These are phyloP conservation scores for Melitaea cinxia DNA, from an alignment of 1,140 invertebrate species.

Conservation along the genomic window DNA sequence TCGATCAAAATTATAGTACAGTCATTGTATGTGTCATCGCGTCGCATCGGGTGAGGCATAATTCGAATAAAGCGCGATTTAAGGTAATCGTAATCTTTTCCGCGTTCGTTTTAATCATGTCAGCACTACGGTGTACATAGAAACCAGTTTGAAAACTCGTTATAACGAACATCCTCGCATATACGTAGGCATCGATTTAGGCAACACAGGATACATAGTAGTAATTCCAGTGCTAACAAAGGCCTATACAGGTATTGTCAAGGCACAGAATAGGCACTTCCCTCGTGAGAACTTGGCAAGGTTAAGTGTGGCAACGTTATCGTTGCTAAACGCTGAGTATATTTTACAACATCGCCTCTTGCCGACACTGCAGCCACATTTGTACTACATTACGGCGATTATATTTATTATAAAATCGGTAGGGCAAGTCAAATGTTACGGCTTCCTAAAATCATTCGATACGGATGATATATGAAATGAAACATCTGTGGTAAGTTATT, in stretches of 20 bases:
- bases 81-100: constrained; percentile 34
- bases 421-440: not conserved
- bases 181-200: constrained; percentile 51
- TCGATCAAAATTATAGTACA: constrained; percentile 22
- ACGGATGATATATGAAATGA: not conserved
- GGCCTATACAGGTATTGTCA: constrained; percentile 79
- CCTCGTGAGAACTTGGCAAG: constrained; percentile 80
- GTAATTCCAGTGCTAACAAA: constrained; percentile 66
- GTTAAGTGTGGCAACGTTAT: constrained; percentile 79
- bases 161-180: constrained; percentile 50
- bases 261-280: constrained; percentile 79
- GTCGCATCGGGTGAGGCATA: constrained; percentile 21
- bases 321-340: constrained; percentile 76
- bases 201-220: constrained; percentile 73
- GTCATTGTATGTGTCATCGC: constrained; percentile 16
- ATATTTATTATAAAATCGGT: constrained; percentile 13
- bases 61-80: constrained; percentile 31
- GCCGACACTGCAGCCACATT: constrained; percentile 73
- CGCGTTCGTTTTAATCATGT: constrained; percentile 40
- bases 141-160: constrained; percentile 55
- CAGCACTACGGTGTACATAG: constrained; percentile 26
- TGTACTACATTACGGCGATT: constrained; percentile 54
- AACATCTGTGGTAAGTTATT: constrained; percentile 3
- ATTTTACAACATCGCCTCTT: constrained; percentile 77
- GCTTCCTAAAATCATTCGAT: not conserved